phyloP scores from a whole-genome alignment of 2,797 vertebrate species.

The Hippoglossus hippoglossus region DNA sequence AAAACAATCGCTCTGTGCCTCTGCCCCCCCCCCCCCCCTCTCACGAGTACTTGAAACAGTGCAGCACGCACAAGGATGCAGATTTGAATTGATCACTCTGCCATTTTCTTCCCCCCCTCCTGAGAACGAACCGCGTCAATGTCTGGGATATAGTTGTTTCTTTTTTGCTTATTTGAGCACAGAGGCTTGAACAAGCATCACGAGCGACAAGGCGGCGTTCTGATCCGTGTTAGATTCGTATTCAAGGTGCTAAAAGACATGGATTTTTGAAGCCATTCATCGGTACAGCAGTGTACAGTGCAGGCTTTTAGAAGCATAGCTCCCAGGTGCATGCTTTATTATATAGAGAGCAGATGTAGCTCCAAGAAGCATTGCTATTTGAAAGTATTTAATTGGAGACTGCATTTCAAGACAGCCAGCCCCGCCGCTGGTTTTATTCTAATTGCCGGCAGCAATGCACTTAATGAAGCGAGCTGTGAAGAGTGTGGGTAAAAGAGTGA shows the following conservation, averaged over 20 bases:
- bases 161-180: constrained; percentile 55
- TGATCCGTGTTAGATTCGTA: constrained; percentile 59
- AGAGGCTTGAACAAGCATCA: constrained; percentile 50
- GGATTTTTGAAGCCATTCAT: constrained; percentile 62
- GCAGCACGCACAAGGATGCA: constrained; percentile 24
- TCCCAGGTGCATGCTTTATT: constrained; percentile 78
- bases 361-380: constrained; percentile 76
- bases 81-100: constrained; percentile 50
- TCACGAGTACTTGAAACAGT: constrained; percentile 29
- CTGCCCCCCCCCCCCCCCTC: not conserved
- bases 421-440: constrained; percentile 85
- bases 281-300: constrained; percentile 48
- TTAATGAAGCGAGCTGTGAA: constrained; percentile 85
- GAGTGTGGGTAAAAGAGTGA: constrained; percentile 79
- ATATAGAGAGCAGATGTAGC: constrained; percentile 77
- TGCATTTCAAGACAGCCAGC: constrained; percentile 83
- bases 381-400: constrained; percentile 87
- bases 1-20: constrained; percentile 2
- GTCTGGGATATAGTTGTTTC: constrained; percentile 28
- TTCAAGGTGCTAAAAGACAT: constrained; percentile 56
- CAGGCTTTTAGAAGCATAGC: constrained; percentile 57
- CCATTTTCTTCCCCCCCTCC: constrained; percentile 2
- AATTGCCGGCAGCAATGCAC: constrained; percentile 85
- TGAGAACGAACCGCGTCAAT: constrained; percentile 52
- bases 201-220: constrained; percentile 38